phyloP scores from a whole-genome alignment of 2,888 invertebrate genomes.

The Athalia cordata region DNA sequence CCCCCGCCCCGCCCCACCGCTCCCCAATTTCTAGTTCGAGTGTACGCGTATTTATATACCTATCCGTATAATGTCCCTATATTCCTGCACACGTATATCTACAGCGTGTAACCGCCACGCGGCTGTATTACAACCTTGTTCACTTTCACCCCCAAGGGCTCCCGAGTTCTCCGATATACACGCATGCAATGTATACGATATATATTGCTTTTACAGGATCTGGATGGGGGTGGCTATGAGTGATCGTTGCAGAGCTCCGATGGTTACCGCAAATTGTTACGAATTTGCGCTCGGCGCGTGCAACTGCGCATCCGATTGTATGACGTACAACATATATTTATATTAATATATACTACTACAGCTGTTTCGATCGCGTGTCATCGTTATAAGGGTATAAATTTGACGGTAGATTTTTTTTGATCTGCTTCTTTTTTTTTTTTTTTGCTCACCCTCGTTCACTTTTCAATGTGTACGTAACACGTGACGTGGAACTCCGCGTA shows the following conservation, averaged over 20 bases:
- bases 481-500: too few relatives aligned
- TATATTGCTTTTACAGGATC: neutral
- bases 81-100: neutral
- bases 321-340: too few relatives aligned
- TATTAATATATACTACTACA: too few relatives aligned
- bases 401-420: conserved; percentile 10
- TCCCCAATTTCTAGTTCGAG: neutral
- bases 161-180: neutral
- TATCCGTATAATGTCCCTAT: neutral
- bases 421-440: neutral
- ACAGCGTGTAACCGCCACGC: neutral
- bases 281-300: conserved; percentile 33
- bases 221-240: conserved; percentile 24
- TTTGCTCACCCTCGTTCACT: too few relatives aligned
- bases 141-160: conserved; percentile 23
- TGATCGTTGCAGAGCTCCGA: conserved; percentile 17
- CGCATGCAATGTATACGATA: neutral
- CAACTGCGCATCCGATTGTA: conserved; percentile 3
- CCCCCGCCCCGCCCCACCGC: neutral
- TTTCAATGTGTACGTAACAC: too few relatives aligned
- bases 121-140: conserved; percentile 42
- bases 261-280: conserved; percentile 42
- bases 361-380: conserved; percentile 5
- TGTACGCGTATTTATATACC: neutral
- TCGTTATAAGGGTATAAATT: conserved; percentile 24